phyloP scores from a whole-genome alignment of 2,888 invertebrate species.

The Oxytorus armatus region DNA sequence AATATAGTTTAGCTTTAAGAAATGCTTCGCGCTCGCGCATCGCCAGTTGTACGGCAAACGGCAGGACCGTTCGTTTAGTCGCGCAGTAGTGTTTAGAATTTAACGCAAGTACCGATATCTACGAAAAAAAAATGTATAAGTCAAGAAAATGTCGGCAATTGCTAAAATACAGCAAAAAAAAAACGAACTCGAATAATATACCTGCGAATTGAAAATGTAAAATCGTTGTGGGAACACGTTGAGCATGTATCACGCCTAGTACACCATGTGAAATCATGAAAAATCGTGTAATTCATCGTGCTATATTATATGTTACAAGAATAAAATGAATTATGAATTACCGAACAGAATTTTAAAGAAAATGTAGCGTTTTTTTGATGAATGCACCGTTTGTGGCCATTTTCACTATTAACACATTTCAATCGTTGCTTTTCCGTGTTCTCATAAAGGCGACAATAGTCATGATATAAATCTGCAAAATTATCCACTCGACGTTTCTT shows the following conservation, averaged over 20 bases:
- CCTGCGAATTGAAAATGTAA: slow-evolving; percentile 28
- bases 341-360: no score
- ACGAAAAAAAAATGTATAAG: slow-evolving; percentile 2
- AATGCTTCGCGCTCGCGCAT: slow-evolving; percentile 37
- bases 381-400: no score
- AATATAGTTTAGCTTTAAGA: slow-evolving; percentile 49
- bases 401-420: no score
- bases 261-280: slow-evolving; percentile 44
- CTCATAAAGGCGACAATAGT: no score
- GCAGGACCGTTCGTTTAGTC: slow-evolving; percentile 65
- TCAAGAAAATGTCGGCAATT: no score
- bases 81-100: no score
- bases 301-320: slow-evolving; percentile 50
- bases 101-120: slow-evolving; percentile 17
- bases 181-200: neutral
- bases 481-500: no score
- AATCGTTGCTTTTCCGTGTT: no score
- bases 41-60: slow-evolving; percentile 60
- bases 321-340: no score
- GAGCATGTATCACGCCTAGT: slow-evolving; percentile 19
- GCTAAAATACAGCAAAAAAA: neutral
- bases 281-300: slow-evolving; percentile 57
- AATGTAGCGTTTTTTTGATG: no score
- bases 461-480: no score
- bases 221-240: slow-evolving; percentile 40